Conservation (phyloP, 2,113 vertebrate genomes). For the Pholis gunnellus region DNA sequence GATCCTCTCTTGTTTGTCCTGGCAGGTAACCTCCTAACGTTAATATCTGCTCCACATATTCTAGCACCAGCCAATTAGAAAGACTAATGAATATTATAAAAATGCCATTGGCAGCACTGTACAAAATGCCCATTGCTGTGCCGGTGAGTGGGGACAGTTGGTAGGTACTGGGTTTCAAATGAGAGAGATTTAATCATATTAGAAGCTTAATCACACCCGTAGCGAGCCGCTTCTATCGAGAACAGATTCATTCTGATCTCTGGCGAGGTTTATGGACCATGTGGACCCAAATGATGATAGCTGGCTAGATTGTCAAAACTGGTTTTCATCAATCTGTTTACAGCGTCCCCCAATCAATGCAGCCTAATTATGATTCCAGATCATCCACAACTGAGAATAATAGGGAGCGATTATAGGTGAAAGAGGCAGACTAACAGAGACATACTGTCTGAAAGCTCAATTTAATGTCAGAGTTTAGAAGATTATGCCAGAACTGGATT, state of each 20-base stretch:
- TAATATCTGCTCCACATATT: conserved; percentile 42
- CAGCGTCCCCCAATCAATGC: conserved; percentile 42
- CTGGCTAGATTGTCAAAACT: conserved; percentile 59
- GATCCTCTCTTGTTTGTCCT: conserved; percentile 18
- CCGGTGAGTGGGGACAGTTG: not conserved
- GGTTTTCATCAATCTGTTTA: conserved; percentile 63
- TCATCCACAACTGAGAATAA: conserved; percentile 43
- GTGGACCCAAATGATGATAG: conserved; percentile 32
- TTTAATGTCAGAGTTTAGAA: not conserved
- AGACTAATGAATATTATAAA: conserved; percentile 57
- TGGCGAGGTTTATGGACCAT: conserved; percentile 41
- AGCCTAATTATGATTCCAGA: conserved; percentile 54
- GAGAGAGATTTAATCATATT: conserved; percentile 61
- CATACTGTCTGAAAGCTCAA: not conserved
- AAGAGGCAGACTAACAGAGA: conserved; percentile 11
- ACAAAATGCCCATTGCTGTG: not conserved
- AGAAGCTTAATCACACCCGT: conserved; percentile 56
- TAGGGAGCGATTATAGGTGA: conserved; percentile 46
- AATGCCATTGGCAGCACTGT: conserved; percentile 10
- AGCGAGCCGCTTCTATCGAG: conserved; percentile 25
- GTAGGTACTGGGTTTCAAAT: conserved; percentile 30
- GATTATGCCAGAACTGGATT: conserved; percentile 1
- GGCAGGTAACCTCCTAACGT: conserved; percentile 34
- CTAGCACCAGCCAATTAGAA: conserved; percentile 61
- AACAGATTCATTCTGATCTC: conserved; percentile 39